These are phyloP conservation scores for Prolemur simus DNA, from an alignment of 2,113 vertebrate species.

Conservation along the genomic window DNA sequence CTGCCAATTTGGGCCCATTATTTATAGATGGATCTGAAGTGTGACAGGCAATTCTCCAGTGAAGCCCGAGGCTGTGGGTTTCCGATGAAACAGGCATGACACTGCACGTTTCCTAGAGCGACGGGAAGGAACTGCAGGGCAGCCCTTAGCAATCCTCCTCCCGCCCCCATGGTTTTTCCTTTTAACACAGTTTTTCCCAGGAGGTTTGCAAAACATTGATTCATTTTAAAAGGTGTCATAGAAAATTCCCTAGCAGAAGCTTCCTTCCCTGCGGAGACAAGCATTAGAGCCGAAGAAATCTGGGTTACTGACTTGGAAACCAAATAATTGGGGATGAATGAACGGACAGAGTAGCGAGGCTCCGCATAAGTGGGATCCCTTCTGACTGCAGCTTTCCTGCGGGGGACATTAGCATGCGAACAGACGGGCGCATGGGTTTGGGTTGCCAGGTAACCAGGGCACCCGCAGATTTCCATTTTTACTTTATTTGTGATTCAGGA, in stretches of 20 bases:
- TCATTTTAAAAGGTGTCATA: conserved; percentile 6
- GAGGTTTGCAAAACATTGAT: neutral
- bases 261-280: neutral
- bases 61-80: neutral
- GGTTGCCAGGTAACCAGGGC: conserved; percentile 79
- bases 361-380: conserved; percentile 27
- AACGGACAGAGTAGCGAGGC: neutral
- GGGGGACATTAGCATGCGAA: conserved; percentile 19
- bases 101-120: conserved; percentile 11
- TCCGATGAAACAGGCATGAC: neutral
- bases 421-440: conserved; percentile 32
- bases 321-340: conserved; percentile 20
- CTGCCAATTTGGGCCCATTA: conserved; percentile 18
- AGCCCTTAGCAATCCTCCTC: neutral
- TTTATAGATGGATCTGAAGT: conserved; percentile 42
- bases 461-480: conserved; percentile 67
- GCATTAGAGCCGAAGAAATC: neutral
- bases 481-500: conserved; percentile 62
- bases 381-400: neutral
- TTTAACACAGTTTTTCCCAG: neutral
- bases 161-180: neutral
- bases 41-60: conserved; percentile 42
- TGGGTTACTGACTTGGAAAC: conserved; percentile 13
- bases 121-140: neutral
- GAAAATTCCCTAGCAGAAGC: neutral